Evolutionary conservation across 2,888 invertebrate species (phyloP), one percentile per base, ranked within the genome.

Genomic region (Drosophila subsilvestris): DNA sequence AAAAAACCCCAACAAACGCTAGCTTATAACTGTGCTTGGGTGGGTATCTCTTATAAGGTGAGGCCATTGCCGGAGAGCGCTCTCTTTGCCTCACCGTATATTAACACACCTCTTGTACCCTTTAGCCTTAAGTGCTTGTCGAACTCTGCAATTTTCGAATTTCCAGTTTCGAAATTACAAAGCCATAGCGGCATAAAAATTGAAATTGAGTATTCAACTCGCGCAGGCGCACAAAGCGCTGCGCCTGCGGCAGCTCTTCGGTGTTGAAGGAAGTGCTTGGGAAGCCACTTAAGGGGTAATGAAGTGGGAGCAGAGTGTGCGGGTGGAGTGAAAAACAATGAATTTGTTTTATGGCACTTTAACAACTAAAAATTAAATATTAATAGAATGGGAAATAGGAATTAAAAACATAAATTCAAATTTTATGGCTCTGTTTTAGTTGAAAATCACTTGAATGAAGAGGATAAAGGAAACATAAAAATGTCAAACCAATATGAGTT

Each of bases 221-320:
- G 80, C 80, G 86, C 86, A 82, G 80, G 80, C 80, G 80, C 65
- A 68, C 49, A 44, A 67, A 47, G 47, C 14, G 14, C 37, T 37
- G 37, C 37, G 14, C 14, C 37, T 14, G 37, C 14, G 37, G 68
- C 66, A 49, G 56, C 66, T 67, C 37, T n/a, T 37, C 49, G 49
- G 43, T 48, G 68, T 55, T 55, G 48, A 68, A 66, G 68, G 66
- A 66, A 67, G 66, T 66, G 68, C 56, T 66, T 66, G 48, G 68
- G 43, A 32, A 56, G 43, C 56, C 66, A 67, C 68, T 66, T 66
- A 66, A 63, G 47, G 48, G 42, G 22, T 18, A n/a, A 20, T 18
- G n/a, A 51, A 51, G 32, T 29, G 55, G 54, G 29, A 53, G 20
- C 37, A 3, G 37, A 37, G 12, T 37, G 37, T 14, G 14, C 14